Base-by-base conservation (phyloP, 2,113 vertebrate genomes). In the Crotophaga sulcirostris region DNA sequence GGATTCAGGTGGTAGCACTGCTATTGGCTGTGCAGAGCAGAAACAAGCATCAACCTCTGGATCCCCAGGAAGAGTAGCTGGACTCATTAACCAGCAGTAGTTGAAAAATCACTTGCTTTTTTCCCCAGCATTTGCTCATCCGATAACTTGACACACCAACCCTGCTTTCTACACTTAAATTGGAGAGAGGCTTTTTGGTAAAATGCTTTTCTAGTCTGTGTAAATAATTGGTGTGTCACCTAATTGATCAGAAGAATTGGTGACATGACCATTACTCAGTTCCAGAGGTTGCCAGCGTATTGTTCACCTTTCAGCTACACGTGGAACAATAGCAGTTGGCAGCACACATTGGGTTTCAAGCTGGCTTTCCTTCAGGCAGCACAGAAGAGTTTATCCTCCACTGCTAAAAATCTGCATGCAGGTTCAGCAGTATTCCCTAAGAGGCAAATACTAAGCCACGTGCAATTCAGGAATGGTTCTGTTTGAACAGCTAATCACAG, bases 401-500 rank as follows among this genome's bases (percentile, higher is more conserved):
- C 74, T 52, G 52, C 72, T 67, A 25, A 68, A 62, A 31, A 64
- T 2, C 49, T 47, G 34, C 67, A 54, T 4, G 17, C 29, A 69
- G 26, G 36, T 42, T 70, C 70, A 87, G 55, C n/a, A 54, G 42
- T 51, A 29, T 18, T 56, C 66, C 58, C 25, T 7, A 25, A 63
- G 28, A 92, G 47, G 54, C 44, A 91, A 93, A 72, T 13, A 51
- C 23, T 42, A 86, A 75, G 55, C 83, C 69, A 89, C 25, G 1
- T 49, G 38, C 70, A 77, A 54, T 49, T 93, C 54, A 42, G 83
- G 52, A 95, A 86, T 44, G n/a, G 47, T 62, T 78, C 51, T 87
- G 59, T 76, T 96, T 47, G 94, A 90, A 92, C 70, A 95, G 82
- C 84, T 94, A 93, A 90, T 90, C 83, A 93, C 59, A 93, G 68